A percentile compares a stretch with the other conserved stretches of the same genome.
Conservation (phyloP, 2,888 invertebrate genomes). For the Drosophila trichaetosa region DNA sequence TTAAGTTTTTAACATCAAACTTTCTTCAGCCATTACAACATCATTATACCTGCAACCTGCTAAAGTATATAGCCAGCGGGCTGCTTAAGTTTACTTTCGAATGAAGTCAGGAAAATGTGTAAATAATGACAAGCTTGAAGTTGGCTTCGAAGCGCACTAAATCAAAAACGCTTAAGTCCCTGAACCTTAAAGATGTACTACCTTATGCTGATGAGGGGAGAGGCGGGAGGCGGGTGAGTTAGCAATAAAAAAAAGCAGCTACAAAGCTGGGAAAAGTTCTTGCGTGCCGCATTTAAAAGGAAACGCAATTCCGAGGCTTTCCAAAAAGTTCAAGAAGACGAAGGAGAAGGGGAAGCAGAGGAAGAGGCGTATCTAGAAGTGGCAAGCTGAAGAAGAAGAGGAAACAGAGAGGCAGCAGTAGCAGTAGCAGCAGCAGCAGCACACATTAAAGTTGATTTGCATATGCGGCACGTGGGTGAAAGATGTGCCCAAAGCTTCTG, state of each 20-base stretch:
- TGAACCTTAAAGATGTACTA: conserved; percentile 37
- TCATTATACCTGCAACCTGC: neutral
- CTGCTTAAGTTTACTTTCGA: conserved; percentile 29
- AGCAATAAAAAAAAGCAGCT: conserved; percentile 50
- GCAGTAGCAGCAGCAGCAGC: conserved; percentile 6
- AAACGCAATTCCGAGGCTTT: conserved; percentile 67
- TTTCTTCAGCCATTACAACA: neutral
- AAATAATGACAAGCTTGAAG: conserved; percentile 51
- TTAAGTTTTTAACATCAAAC: neutral
- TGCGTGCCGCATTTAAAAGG: conserved; percentile 72
- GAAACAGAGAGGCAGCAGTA: neutral
- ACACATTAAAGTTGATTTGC: conserved; percentile 77
- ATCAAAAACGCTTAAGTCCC: conserved; percentile 66
- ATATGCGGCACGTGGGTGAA: conserved; percentile 61
- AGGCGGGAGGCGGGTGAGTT: neutral
- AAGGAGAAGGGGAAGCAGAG: neutral
- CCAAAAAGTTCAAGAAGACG: conserved; percentile 18
- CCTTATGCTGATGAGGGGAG: conserved; percentile 3
- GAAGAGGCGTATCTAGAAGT: neutral
- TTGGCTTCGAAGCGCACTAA: conserved; percentile 69
- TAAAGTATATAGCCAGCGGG: neutral
- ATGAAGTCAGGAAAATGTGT: conserved; percentile 29
- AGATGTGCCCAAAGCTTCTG: conserved; percentile 40
- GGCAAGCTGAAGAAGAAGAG: conserved; percentile 16
- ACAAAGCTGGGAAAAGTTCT: conserved; percentile 54